Evolutionary conservation across 1,140 invertebrate species (phyloP), one percentile per base, ranked within the genome.

Genomic region (Drosophila ohnishii): DNA sequence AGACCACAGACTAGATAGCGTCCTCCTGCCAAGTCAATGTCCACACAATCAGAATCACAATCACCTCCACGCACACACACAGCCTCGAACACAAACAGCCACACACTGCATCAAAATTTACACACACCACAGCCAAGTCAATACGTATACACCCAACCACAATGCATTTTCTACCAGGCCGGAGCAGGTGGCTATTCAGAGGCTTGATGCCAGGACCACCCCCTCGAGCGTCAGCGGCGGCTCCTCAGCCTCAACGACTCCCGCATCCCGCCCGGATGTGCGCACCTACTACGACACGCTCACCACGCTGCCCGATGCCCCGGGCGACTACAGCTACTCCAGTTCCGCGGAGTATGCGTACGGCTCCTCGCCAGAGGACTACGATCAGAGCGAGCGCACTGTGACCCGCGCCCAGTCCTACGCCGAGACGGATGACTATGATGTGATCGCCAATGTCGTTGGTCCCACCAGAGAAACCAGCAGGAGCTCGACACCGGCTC

Each of bases 91-190:
- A 48, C 14, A 59, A 39, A 62, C 32, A 56, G 34, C 37, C 39
- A 64, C 55, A 50, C 22, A 72, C 47, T 35, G 13, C 83, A 87
- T 80, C 72, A 88, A 87, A 87, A 89, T 84, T 88, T 14, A 53
- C 34, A 78, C 34, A 78, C 48, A 66, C 39, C 25, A 55, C 53
- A 58, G 19, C 39, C 50, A 58, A 59, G 42, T 47, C 50, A 64
- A 59, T 70, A 61, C 56, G 28, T 39, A 39, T 47, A 59, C 66
- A 75, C 48, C 50, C 48, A 65, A 70, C 56, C 50, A 70, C 67
- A 80, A 80, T 62, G 78, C 81, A 75, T 86, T 60, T 78, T 76
- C 59, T 66, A 78, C 40, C 67, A 89, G 85, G 56, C 55, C 60
- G 19, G 75, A 89, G 39, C 78, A 79, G 55, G 75, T 90, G 28